Evolutionary conservation across 1,140 invertebrate genomes (phyloP), one percentile per base, ranked within the genome.

Genomic region (Ridgeia piscesae): DNA sequence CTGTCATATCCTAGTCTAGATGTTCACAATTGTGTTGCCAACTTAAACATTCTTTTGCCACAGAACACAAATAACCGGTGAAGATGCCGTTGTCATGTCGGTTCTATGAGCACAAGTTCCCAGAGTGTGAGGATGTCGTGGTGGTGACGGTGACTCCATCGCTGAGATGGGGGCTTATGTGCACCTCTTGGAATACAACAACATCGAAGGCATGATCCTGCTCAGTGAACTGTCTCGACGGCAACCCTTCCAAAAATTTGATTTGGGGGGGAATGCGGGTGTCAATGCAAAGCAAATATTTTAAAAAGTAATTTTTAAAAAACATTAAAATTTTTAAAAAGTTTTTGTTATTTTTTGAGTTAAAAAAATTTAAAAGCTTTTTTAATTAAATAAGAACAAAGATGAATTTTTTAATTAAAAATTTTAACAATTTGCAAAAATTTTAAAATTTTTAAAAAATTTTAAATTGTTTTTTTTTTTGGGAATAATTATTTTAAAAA

Each of bases 81-180:
- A 95, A 94, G 48, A 99, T 99, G 98, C 98, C 98, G 94, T 97
- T 99, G 33, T 98, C 98, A 89, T 99, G 99, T 97, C 97, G 99
- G 95, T 99, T 99, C 97, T 99, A 99, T 95, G 97, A 98, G 94
- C 98, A 99, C 96, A 98, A 98, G 95, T 99, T 99, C 96, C 99
- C 99, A 0, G 99, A 99, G 96, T 97, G 99, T 50, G 99, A 99
- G 94, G 99, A 99, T 97, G 99, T 99, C 48, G 99, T 99, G 21
- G 99, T 99, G 99, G 99, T 99, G 6, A 99, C 99, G 96, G 99
- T 99, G 1, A 97, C 98, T 98, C 98, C 93, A 99, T 99, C 94
- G 99, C 99, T 58, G 99, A 99, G 96, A 99, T 99, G 99, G 99
- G 99, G 93, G 99, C 99, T 8, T 99, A 99, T 96, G 99, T 99